These are phyloP conservation scores for Campodea augens DNA, from an alignment of 1,140 invertebrate genomes.

Conservation along the genomic window DNA sequence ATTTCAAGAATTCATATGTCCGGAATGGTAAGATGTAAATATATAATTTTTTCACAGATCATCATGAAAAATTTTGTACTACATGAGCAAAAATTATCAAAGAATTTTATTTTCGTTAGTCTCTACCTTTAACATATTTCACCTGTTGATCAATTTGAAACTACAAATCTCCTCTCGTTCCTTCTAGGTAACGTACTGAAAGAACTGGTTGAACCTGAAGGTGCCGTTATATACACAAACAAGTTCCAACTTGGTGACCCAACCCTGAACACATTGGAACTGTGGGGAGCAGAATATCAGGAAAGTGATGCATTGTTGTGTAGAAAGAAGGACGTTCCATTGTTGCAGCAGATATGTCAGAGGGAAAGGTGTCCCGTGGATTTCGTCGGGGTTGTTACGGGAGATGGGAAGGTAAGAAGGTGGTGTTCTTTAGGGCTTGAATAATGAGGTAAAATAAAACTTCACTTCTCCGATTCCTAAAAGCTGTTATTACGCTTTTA, in stretches of 20 bases:
- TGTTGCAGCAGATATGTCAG: slow-evolving; percentile 51
- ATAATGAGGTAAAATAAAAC: slow-evolving; percentile 1
- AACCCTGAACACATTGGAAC: slow-evolving; percentile 74
- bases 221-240: slow-evolving; percentile 74
- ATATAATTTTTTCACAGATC: no score
- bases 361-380: slow-evolving; percentile 83
- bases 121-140: slow-evolving; percentile 1
- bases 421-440: no score
- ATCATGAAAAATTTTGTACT: no score
- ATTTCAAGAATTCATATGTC: no score
- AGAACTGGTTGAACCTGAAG: slow-evolving; percentile 82
- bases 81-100: no score
- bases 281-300: slow-evolving; percentile 98
- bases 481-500: slow-evolving; percentile 1
- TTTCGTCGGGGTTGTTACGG: no score
- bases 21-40: no score
- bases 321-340: slow-evolving; percentile 33
- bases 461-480: no score
- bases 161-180: slow-evolving; percentile 6
- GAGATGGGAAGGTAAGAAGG: no score
- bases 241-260: slow-evolving; percentile 84
- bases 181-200: slow-evolving; percentile 79
- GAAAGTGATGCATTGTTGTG: slow-evolving; percentile 84
- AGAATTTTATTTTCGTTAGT: no score
- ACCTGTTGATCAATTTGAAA: background rate